phyloP scores from a whole-genome alignment of 2,113 vertebrate species.

The Phylloscopus trochilus region DNA sequence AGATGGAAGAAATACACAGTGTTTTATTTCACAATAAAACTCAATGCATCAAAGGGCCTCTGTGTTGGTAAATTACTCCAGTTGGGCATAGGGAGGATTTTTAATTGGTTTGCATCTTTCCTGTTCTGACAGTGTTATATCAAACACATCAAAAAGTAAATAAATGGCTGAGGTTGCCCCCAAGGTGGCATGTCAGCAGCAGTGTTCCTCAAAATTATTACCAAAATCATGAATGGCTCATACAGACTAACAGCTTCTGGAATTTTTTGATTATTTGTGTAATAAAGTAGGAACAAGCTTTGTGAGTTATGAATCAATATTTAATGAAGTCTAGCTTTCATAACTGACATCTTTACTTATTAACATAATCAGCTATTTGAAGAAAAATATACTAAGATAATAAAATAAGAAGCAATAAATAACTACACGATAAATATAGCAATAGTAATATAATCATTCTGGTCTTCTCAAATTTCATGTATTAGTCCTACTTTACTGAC shows the following conservation, averaged over 20 bases:
- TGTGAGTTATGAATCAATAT: slow-evolving; percentile 43
- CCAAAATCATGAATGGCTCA: slow-evolving; percentile 39
- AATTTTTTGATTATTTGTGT: slow-evolving; percentile 14
- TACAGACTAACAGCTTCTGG: slow-evolving; percentile 10
- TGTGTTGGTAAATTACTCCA: slow-evolving; percentile 56
- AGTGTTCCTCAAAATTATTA: slow-evolving; percentile 45
- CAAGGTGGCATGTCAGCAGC: slow-evolving; percentile 35
- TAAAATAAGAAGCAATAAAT: not conserved
- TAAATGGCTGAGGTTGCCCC: slow-evolving; percentile 49
- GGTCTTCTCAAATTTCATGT: not conserved
- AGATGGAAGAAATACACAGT: slow-evolving; percentile 16
- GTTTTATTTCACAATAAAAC: slow-evolving; percentile 70
- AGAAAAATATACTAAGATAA: not conserved
- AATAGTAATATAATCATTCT: not conserved
- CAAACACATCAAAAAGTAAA: slow-evolving; percentile 67
- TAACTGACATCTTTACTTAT: slow-evolving; percentile 12
- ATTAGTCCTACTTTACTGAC: not conserved
- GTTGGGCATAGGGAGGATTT: slow-evolving; percentile 30
- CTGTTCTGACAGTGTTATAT: slow-evolving; percentile 38
- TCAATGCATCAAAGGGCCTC: slow-evolving; percentile 13
- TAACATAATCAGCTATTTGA: slow-evolving; percentile 31
- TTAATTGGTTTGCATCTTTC: slow-evolving; percentile 66
- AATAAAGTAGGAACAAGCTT: slow-evolving; percentile 29
- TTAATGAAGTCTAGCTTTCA: slow-evolving; percentile 35
- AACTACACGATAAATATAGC: not conserved